Base-by-base conservation (phyloP, 2,888 invertebrate species). In the Nemotelus nigrinus region DNA sequence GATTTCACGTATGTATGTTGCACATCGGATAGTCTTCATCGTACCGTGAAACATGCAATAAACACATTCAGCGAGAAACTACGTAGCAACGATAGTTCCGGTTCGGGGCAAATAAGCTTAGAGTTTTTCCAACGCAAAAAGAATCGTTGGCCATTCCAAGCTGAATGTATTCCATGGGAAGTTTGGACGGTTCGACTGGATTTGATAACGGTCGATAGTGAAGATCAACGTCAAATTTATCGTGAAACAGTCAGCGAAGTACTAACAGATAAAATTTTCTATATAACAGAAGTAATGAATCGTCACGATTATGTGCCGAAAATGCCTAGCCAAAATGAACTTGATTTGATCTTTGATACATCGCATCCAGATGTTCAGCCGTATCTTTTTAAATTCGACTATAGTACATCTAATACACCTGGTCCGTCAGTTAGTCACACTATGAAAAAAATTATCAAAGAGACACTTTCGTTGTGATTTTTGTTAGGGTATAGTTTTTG, bases 1-100 rank as follows among this genome's bases (percentile, higher is more conserved):
- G 98, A 99, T 88, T 94, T 98, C 86, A 98, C 98, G 5, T 99
- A 99, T 88, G 98, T 97, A 45, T 94, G 97, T 86, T 96, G 96
- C 88, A 93, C 95, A 81, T 97, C 97, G 50, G 90, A 92, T n/a
- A 89, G 89, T 75, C 89, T 96, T 64, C 92, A 92, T 80, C 91
- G 91, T 82, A 92, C 89, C 81, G 90, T 94, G 82, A 94, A 91
- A 85, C 91, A 90, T 79, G 94, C 93, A 85, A 93, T 95, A 79
- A 92, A 92, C 41, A 89, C 90, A 78, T 95, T 96, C 85, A 94
- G 94, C 25, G 93, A 94, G 83, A 90, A 93, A 70, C 86, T 96
- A 65, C 90, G 95, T 44, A 92, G 92, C 10, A 92, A 90, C 71
- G 93, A 93, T 81, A 91, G 92, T 47, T 90, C 92, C 78, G 92